Conservation (phyloP, 2,797 vertebrate species). For the Enteromius afrohamiltoni region DNA sequence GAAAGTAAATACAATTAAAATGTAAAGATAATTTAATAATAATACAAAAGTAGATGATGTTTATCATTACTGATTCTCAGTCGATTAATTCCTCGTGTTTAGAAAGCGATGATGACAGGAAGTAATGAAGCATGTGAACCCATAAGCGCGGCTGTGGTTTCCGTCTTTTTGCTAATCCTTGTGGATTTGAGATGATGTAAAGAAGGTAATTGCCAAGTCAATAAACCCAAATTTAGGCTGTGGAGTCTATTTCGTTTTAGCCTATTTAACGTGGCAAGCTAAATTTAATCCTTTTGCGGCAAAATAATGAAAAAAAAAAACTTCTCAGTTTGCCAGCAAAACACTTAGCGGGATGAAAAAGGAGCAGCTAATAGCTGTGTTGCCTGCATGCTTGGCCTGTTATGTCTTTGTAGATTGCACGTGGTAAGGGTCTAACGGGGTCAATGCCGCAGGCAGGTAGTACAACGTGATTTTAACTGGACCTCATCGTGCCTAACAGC, state of each 20-base stretch:
- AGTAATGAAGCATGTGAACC: slow-evolving; percentile 29
- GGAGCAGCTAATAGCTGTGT: slow-evolving; percentile 58
- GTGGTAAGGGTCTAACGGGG: slow-evolving; percentile 62
- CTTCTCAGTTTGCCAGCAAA: slow-evolving; percentile 67
- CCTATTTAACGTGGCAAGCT: slow-evolving; percentile 64
- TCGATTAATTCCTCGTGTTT: slow-evolving; percentile 24
- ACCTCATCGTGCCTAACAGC: slow-evolving; percentile 65
- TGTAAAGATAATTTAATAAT: neutral
- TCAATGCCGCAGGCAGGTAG: slow-evolving; percentile 68
- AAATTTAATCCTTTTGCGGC: slow-evolving; percentile 67
- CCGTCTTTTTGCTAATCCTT: slow-evolving; percentile 30
- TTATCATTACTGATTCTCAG: neutral
- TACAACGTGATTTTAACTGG: slow-evolving; percentile 64
- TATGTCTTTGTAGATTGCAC: slow-evolving; percentile 72
- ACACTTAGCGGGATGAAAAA: slow-evolving; percentile 71
- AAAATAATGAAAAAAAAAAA: slow-evolving; percentile 53
- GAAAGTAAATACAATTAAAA: slow-evolving; percentile 1
- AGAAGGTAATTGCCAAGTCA: slow-evolving; percentile 53
- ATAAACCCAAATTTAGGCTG: slow-evolving; percentile 56
- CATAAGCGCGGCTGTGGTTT: neutral
- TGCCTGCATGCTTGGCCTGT: slow-evolving; percentile 60
- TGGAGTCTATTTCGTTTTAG: slow-evolving; percentile 56
- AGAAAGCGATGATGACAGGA: slow-evolving; percentile 14
- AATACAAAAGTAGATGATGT: slow-evolving; percentile 35
- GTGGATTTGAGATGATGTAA: slow-evolving; percentile 54